A percentile compares a stretch with the other conserved stretches of the same genome.
phyloP scores from a whole-genome alignment of 1,140 invertebrate genomes.

The Pseudobourletiella spinata region DNA sequence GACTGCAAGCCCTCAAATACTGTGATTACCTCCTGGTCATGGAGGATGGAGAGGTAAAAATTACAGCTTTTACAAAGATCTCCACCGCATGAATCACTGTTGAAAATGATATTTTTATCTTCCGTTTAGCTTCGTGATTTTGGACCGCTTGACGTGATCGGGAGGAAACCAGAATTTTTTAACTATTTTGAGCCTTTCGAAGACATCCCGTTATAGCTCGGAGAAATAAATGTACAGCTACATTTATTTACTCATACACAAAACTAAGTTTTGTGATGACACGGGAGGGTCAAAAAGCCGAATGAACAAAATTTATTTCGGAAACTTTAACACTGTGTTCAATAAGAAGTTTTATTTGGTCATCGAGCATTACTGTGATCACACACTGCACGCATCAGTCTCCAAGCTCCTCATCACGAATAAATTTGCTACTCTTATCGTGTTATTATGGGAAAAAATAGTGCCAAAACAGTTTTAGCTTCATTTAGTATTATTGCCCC shows the following conservation, averaged over 20 bases:
- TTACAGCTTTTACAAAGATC: too few species aligned
- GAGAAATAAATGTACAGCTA: not conserved
- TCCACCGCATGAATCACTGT: not conserved
- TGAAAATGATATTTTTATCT: not conserved
- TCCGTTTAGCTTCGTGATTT: constrained; percentile 29
- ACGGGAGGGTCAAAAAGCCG: too few species aligned
- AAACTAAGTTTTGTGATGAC: not conserved
- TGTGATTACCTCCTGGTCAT: constrained; percentile 40
- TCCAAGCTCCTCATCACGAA: not conserved
- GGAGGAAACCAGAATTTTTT: constrained; percentile 28
- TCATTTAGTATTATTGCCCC: not conserved
- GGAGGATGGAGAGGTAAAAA: constrained; percentile 33
- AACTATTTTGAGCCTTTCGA: constrained; percentile 32
- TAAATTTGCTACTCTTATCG: not conserved
- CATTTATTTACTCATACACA: not conserved
- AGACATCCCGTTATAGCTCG: constrained; percentile 1
- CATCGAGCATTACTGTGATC: too few species aligned
- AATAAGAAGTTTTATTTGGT: too few species aligned
- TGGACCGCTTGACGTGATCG: constrained; percentile 20
- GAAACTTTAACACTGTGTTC: too few species aligned
- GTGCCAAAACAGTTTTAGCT: too few species aligned
- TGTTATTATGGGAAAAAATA: not conserved
- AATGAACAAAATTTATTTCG: not conserved
- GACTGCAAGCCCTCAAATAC: constrained; percentile 43
- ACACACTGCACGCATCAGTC: too few species aligned